Evolutionary conservation across 1,140 invertebrate species (phyloP).

Genomic region (Nasonia vitripennis): DNA sequence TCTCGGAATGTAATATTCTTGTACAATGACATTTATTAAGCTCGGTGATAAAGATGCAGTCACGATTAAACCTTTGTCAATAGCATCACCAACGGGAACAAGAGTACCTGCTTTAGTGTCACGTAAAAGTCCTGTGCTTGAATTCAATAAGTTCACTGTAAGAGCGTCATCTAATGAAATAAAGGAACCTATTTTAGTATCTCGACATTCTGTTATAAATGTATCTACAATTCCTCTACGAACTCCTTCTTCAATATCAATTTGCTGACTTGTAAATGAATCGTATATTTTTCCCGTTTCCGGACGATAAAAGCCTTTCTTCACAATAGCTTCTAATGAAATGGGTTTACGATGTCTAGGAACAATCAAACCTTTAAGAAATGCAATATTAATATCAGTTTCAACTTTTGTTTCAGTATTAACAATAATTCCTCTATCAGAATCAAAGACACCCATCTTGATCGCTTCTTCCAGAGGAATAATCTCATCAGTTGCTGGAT

Average conservation of each 20-base stretch:
- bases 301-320: conserved; percentile 82
- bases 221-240: conserved; percentile 87
- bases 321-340: conserved; percentile 85
- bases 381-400: conserved; percentile 83
- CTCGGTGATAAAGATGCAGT: conserved; percentile 83
- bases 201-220: conserved; percentile 88
- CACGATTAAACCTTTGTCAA: conserved; percentile 81
- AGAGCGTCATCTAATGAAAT: conserved; percentile 83
- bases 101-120: conserved; percentile 81
- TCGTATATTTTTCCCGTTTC: conserved; percentile 84
- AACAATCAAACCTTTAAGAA: conserved; percentile 82
- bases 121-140: conserved; percentile 80
- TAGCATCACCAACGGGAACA: conserved; percentile 82
- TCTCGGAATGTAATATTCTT: conserved; percentile 86
- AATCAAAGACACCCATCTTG: conserved; percentile 85
- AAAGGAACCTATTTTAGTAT: conserved; percentile 82
- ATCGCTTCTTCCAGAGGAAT: conserved; percentile 85
- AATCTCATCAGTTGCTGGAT: conserved; percentile 83
- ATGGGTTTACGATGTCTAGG: conserved; percentile 81
- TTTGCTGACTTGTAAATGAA: conserved; percentile 80
- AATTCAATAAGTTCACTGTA: conserved; percentile 81
- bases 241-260: conserved; percentile 85
- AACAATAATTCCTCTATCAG: conserved; percentile 82
- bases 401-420: conserved; percentile 81
- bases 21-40: conserved; percentile 84